These are phyloP conservation scores for Diadema setosum DNA, from an alignment of 35 echinoderm and acorn worm species.

Conservation along the genomic window DNA sequence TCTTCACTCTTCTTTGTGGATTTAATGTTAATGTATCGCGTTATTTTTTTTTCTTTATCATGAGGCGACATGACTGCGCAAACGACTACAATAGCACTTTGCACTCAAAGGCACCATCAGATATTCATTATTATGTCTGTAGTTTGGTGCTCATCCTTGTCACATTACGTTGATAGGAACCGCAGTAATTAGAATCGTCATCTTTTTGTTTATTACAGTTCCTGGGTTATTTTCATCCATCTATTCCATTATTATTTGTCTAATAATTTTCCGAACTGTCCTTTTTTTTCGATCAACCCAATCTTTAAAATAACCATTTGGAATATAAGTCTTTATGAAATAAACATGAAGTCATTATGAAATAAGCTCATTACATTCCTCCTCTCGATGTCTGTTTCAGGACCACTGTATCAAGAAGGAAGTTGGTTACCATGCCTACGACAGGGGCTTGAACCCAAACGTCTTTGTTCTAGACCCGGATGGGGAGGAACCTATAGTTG, in stretches of 20 bases:
- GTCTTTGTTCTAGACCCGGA: conserved; percentile 44
- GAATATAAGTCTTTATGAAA: not conserved
- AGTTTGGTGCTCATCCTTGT: too few relatives aligned
- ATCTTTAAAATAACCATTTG: not conserved
- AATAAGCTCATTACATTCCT: not conserved
- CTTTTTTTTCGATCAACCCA: not conserved
- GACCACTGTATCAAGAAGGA: conserved; percentile 68
- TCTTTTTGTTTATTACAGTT: not conserved
- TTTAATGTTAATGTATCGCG: too few relatives aligned
- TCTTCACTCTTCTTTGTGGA: too few relatives aligned
- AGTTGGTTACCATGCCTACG: conserved; percentile 51
- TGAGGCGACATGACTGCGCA: too few relatives aligned
- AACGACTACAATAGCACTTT: too few relatives aligned
- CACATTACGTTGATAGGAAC: too few relatives aligned
- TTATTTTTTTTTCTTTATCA: too few relatives aligned
- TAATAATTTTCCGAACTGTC: not conserved
- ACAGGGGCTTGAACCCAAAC: conserved; percentile 23
- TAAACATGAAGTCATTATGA: not conserved
- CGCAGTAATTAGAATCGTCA: too few relatives aligned
- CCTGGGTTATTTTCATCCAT: not conserved
- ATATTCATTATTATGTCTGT: too few relatives aligned
- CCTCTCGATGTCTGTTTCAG: not conserved
- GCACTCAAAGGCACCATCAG: too few relatives aligned
- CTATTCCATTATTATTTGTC: not conserved
- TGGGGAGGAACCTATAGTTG: conserved; percentile 46